Evolutionary conservation across 2,113 vertebrate genomes (phyloP).

Genomic region (Misgurnus anguillicaudatus): DNA sequence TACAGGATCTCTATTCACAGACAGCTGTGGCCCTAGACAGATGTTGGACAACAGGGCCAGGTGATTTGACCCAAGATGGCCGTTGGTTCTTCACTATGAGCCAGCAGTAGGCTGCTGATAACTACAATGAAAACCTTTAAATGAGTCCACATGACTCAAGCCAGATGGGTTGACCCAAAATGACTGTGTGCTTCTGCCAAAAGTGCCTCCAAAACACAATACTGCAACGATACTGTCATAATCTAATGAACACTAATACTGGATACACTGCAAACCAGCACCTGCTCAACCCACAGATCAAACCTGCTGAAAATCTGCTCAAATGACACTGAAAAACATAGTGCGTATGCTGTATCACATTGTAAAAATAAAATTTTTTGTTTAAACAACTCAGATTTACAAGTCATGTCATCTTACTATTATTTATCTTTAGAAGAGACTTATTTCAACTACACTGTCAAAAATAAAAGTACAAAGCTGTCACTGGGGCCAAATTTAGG

Average conservation of each 20-base stretch:
- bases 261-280: not conserved
- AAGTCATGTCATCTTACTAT: too few species aligned
- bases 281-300: not conserved
- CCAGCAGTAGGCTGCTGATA: not conserved
- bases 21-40: constrained; percentile 7
- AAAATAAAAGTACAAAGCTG: too few species aligned
- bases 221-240: not conserved
- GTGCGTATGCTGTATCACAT: too few species aligned
- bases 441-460: too few species aligned
- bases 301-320: not conserved
- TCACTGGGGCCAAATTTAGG: too few species aligned
- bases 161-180: constrained; percentile 35
- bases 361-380: too few species aligned
- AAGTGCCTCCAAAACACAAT: not conserved
- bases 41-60: constrained; percentile 29
- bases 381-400: too few species aligned
- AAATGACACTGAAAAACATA: not conserved
- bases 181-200: not conserved
- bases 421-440: too few species aligned
- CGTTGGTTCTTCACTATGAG: constrained; percentile 19
- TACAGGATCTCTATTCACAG: constrained; percentile 35
- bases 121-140: constrained; percentile 23
- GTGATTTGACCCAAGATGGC: constrained; percentile 45
- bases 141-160: constrained; percentile 8
- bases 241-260: not conserved